Percentiles rank a stretch among this genome's conserved stretches.
These are phyloP conservation scores for Eupeodes latifasciatus DNA, from an alignment of 2,888 invertebrate genomes.

Conservation along the genomic window DNA sequence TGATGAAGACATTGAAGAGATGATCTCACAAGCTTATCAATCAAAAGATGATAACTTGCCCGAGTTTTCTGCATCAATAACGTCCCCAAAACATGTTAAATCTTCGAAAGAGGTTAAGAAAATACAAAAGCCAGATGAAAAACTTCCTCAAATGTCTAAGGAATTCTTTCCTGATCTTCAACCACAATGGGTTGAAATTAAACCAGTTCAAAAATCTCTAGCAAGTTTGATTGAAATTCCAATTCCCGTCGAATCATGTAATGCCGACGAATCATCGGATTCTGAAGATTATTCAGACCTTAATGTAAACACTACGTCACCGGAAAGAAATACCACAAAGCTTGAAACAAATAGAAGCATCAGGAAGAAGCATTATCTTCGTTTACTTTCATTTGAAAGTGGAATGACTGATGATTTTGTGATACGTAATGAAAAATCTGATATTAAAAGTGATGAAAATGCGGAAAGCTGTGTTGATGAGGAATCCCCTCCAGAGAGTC, in stretches of 20 bases:
- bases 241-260: neutral
- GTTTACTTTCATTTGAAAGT: slow-evolving; percentile 12
- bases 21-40: slow-evolving; percentile 41
- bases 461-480: neutral
- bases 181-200: slow-evolving; percentile 71
- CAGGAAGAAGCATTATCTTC: neutral
- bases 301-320: neutral
- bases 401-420: slow-evolving; percentile 32
- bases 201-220: slow-evolving; percentile 35
- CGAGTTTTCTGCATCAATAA: neutral
- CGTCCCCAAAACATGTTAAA: neutral
- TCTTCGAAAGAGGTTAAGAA: neutral
- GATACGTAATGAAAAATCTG: neutral
- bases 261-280: neutral
- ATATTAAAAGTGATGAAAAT: neutral
- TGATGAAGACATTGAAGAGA: slow-evolving; percentile 57
- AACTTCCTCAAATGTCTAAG: neutral
- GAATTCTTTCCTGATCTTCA: slow-evolving; percentile 26
- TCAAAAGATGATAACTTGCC: neutral
- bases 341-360: neutral
- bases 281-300: neutral
- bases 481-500: slow-evolving; percentile 21
- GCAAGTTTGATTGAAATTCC: neutral
- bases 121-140: neutral
- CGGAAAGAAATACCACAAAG: neutral